phyloP scores from a whole-genome alignment of 2,113 vertebrate genomes.

The Rhynchomys soricoides region DNA sequence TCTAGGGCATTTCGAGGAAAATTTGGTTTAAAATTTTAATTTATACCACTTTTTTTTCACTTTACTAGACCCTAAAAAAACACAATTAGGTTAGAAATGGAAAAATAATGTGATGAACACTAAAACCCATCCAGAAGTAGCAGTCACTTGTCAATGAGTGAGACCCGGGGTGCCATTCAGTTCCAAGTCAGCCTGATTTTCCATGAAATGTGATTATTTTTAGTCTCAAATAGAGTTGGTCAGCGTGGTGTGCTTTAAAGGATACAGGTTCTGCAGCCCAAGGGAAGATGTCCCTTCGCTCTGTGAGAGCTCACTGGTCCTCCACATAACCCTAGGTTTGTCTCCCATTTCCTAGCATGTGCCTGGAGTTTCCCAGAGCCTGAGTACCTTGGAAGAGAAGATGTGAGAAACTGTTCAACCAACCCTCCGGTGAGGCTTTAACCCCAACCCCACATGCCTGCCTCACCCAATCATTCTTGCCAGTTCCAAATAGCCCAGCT shows the following conservation, averaged over 20 bases:
- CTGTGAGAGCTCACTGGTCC: neutral
- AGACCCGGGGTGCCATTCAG: conserved; percentile 57
- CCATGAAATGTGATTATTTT: conserved; percentile 70
- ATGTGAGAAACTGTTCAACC: conserved; percentile 77
- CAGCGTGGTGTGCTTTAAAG: conserved; percentile 6
- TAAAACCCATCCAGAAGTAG: conserved; percentile 59
- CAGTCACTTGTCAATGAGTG: conserved; percentile 62
- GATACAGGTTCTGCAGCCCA: neutral
- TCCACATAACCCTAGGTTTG: conserved; percentile 20
- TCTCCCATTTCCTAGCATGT: conserved; percentile 69
- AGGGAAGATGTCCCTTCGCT: neutral
- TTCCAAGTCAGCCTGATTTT: conserved; percentile 57
- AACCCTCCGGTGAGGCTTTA: conserved; percentile 84
- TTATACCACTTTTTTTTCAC: conserved; percentile 72
- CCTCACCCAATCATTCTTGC: neutral
- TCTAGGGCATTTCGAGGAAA: conserved; percentile 73
- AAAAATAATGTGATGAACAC: conserved; percentile 65
- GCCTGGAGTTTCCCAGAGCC: conserved; percentile 50
- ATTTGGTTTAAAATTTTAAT: conserved; percentile 73
- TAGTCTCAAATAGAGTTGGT: conserved; percentile 50
- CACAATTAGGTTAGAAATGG: conserved; percentile 67
- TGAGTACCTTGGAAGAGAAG: conserved; percentile 3
- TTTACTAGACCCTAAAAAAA: conserved; percentile 68
- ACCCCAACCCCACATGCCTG: accelerated
- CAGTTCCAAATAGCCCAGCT: neutral